Percentiles rank a stretch among this genome's conserved stretches.
Evolutionary conservation across 2,888 invertebrate genomes (phyloP).

Genomic region (Cephus runcator): DNA sequence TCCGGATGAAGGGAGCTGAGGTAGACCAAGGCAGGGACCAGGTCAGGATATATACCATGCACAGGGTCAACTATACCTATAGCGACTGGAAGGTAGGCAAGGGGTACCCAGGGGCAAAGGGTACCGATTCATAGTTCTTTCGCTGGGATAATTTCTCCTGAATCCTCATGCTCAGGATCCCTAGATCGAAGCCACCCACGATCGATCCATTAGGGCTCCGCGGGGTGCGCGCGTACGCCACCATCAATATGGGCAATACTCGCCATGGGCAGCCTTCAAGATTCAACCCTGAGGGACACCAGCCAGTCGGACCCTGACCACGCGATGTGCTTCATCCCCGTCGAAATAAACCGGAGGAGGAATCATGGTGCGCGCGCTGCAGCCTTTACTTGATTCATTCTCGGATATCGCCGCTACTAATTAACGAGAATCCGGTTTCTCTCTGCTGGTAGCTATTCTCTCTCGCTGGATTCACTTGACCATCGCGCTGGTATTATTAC

Average conservation of each 20-base stretch:
- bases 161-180: slow-evolving; percentile 27
- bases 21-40: too few species aligned
- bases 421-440: slow-evolving; percentile 55
- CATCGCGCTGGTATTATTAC: too few species aligned
- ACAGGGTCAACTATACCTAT: too few species aligned
- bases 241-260: slow-evolving; percentile 57
- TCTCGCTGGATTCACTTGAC: not conserved
- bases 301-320: not conserved
- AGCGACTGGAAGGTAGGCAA: too few species aligned
- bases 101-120: too few species aligned
- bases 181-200: slow-evolving; percentile 57
- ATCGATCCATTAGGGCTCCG: slow-evolving; percentile 62
- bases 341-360: not conserved
- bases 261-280: slow-evolving; percentile 33
- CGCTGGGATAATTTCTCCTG: not conserved
- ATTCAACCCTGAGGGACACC: slow-evolving; percentile 7
- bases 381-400: slow-evolving; percentile 42
- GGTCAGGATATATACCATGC: too few species aligned
- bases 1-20: too few species aligned
- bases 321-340: slow-evolving; percentile 2
- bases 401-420: slow-evolving; percentile 48
- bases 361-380: not conserved
- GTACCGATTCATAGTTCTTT: too few species aligned
- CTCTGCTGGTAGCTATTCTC: slow-evolving; percentile 43
- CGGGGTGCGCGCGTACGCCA: slow-evolving; percentile 53